These are phyloP conservation scores for Origma solitaria DNA, from an alignment of 2,113 vertebrate genomes.

Conservation along the genomic window DNA sequence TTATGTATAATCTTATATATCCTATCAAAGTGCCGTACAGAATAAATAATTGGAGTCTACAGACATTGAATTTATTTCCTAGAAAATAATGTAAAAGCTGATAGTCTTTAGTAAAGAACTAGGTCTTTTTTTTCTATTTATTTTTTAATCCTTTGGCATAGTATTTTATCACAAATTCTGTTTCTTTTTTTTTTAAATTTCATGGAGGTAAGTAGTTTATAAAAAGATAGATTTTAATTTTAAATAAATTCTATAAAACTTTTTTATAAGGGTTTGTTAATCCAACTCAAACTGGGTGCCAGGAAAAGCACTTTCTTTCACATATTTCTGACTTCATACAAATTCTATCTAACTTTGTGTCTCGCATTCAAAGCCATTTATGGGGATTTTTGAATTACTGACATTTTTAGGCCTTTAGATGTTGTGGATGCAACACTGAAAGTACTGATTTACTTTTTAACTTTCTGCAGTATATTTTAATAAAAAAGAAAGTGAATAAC, in stretches of 20 bases:
- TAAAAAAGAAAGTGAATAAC: conserved; percentile 53
- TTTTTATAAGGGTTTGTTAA: not conserved
- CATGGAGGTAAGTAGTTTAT: not conserved
- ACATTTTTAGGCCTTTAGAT: conserved; percentile 49
- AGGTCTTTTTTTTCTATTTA: not conserved
- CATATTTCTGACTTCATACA: not conserved
- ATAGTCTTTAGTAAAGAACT: not conserved
- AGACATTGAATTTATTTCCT: not conserved
- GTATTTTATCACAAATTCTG: not conserved
- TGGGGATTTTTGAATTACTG: conserved; percentile 23
- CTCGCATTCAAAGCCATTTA: conserved; percentile 21
- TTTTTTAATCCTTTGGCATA: not conserved
- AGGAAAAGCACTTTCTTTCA: not conserved
- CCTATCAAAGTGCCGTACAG: not conserved
- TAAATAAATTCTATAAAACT: not conserved
- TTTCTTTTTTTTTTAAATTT: not conserved
- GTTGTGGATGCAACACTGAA: conserved; percentile 9
- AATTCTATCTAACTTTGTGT: not conserved
- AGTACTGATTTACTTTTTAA: conserved; percentile 50
- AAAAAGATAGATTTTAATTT: not conserved
- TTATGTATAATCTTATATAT: not conserved
- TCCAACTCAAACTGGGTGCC: not conserved
- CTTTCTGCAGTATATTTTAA: conserved; percentile 31
- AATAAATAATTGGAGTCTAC: not conserved
- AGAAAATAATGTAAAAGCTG: not conserved